Percentiles rank a stretch among this genome's conserved stretches.
phyloP scores from a whole-genome alignment of 1,140 invertebrate genomes.

The Cydia pomonella region DNA sequence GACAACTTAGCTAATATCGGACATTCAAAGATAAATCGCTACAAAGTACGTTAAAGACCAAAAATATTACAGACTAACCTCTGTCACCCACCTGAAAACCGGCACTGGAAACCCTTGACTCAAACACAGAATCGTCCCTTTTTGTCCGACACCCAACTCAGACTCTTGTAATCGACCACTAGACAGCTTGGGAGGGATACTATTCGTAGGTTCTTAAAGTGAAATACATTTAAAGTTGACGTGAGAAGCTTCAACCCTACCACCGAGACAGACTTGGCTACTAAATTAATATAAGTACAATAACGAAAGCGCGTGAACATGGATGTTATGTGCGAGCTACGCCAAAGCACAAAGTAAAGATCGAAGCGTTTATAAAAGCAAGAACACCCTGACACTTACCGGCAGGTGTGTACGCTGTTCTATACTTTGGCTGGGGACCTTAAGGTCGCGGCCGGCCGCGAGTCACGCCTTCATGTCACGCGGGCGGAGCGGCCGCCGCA shows the following conservation, averaged over 20 bases:
- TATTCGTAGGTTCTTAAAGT: slow-evolving; percentile 84
- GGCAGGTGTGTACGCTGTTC: slow-evolving; percentile 72
- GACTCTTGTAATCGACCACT: slow-evolving; percentile 81
- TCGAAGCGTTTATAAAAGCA: slow-evolving; percentile 76
- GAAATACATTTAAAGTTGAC: slow-evolving; percentile 37
- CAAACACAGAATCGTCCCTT: slow-evolving; percentile 82
- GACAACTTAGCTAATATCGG: slow-evolving; percentile 30
- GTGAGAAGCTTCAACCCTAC: slow-evolving; percentile 25
- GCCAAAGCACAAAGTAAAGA: slow-evolving; percentile 79
- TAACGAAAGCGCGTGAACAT: slow-evolving; percentile 30
- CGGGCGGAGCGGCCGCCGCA: slow-evolving; percentile 62
- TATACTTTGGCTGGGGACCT: slow-evolving; percentile 75
- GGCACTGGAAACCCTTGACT: slow-evolving; percentile 84
- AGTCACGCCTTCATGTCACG: slow-evolving; percentile 72
- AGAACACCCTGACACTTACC: slow-evolving; percentile 79
- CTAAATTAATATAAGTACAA: slow-evolving; percentile 16
- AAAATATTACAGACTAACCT: slow-evolving; percentile 11
- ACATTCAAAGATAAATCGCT: slow-evolving; percentile 24
- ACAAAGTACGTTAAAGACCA: slow-evolving; percentile 16
- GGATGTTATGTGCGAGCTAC: slow-evolving; percentile 45
- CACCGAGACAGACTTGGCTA: slow-evolving; percentile 18
- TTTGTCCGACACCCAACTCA: slow-evolving; percentile 55
- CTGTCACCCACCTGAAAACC: slow-evolving; percentile 80
- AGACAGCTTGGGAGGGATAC: slow-evolving; percentile 84
- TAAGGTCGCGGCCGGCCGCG: slow-evolving; percentile 74